Evolutionary conservation across 2,888 invertebrate genomes (phyloP), one percentile per base, ranked within the genome.

Genomic region (Cheilosia soror): DNA sequence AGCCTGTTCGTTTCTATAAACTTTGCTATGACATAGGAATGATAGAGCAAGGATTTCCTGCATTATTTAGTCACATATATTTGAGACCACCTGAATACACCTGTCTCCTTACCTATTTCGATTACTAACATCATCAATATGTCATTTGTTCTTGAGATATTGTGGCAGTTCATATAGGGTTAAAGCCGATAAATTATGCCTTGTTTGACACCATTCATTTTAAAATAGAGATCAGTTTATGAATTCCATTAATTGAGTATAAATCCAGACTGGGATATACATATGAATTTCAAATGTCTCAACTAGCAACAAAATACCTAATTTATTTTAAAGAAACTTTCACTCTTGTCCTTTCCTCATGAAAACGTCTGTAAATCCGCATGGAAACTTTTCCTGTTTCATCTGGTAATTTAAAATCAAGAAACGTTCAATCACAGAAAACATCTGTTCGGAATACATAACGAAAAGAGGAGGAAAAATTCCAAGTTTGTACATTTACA

Each of bases 361-460:
- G 7, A 20, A 60, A 27, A 57, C 15, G 29, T 13, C 4, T 27
- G 9, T 13, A 7, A 49, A 63, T 76, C 57, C 77, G 20, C 20
- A 72, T 55, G 44, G 33, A 72, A 79, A 79, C 55, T 75, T 60
- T 72, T 29, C 60, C 58, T 58, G 37, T 51, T 65, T 66, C 76
- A 66, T 80, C 71, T 42, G 77, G 72, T 85, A 66, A 81, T 85
- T 81, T 85, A 85, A 85, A 85, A 85, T 81, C 85, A 85, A 80
- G 72, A 63, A 81, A 77, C 85, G 85, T 85, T 85, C 85, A 85
- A 81, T 80, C 85, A 81, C 72, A 72, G 85, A 77, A 85, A 81
- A 81, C 85, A 85, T 81, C 81, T 85, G 85, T 77, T 63, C 57
- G 29, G 85, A 81, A 85, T 83, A 84, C 83, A 68, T 72, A 78